These are phyloP conservation scores for Limanda limanda DNA, from an alignment of 2,113 vertebrate genomes.

Conservation along the genomic window DNA sequence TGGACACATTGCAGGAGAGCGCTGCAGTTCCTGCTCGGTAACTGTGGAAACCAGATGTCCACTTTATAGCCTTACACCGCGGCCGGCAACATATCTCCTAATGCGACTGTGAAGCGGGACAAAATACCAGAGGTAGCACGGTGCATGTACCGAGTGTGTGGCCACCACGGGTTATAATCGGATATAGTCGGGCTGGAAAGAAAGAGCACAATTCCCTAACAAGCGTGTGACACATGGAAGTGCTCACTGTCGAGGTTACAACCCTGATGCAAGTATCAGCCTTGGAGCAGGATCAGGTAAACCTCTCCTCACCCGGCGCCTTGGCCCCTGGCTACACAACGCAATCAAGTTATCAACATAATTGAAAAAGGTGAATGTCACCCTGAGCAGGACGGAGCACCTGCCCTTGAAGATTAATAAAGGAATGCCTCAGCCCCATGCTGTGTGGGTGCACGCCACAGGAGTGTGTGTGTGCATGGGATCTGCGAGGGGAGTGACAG, in stretches of 20 bases:
- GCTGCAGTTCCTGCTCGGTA: slow-evolving; percentile 23
- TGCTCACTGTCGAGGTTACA: slow-evolving; percentile 25
- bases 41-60: slow-evolving; percentile 19
- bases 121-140: background rate
- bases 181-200: slow-evolving; percentile 2
- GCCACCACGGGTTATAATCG: slow-evolving; percentile 1
- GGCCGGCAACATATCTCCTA: slow-evolving; percentile 10
- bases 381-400: slow-evolving; percentile 60
- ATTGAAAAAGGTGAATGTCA: slow-evolving; percentile 54
- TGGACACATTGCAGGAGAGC: slow-evolving; percentile 30
- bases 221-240: slow-evolving; percentile 10
- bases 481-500: slow-evolving; percentile 14
- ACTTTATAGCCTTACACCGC: slow-evolving; percentile 22
- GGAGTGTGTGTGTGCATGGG: background rate
- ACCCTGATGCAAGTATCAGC: slow-evolving; percentile 21
- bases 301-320: slow-evolving; percentile 4
- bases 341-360: slow-evolving; percentile 65
- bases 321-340: slow-evolving; percentile 25
- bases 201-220: slow-evolving; percentile 8
- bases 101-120: slow-evolving; percentile 8
- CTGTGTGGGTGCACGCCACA: slow-evolving; percentile 2
- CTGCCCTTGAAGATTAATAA: slow-evolving; percentile 71
- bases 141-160: background rate
- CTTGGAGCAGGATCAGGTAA: slow-evolving; percentile 11
- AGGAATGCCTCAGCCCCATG: slow-evolving; percentile 49